phyloP scores from a whole-genome alignment of 2,888 invertebrate species.

The Cryptocephalus moraei region DNA sequence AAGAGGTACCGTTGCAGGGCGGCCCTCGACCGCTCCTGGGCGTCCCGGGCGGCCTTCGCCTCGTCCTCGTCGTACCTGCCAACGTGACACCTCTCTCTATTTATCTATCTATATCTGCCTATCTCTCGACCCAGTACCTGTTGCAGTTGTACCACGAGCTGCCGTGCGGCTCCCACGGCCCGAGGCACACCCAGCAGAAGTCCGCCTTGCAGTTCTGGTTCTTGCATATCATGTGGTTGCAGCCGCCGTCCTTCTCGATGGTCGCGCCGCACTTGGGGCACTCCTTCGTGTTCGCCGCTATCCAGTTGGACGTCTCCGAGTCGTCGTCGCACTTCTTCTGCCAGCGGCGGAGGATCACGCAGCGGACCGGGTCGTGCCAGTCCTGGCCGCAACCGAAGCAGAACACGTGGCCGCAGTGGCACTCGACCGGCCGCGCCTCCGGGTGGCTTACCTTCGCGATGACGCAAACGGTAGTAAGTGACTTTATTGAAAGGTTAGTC shows the following conservation, averaged over 20 bases:
- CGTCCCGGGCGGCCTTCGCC: slow-evolving; percentile 92
- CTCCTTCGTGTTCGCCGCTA: slow-evolving; percentile 98
- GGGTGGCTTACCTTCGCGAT: slow-evolving; percentile 45
- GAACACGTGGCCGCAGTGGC: slow-evolving; percentile 89
- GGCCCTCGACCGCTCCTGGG: slow-evolving; percentile 91
- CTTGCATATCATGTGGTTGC: slow-evolving; percentile 99
- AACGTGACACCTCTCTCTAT: neutral
- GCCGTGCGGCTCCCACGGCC: slow-evolving; percentile 98
- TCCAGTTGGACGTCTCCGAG: slow-evolving; percentile 99
- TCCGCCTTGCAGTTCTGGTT: slow-evolving; percentile 97
- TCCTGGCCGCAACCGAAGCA: slow-evolving; percentile 95
- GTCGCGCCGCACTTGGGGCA: slow-evolving; percentile 97
- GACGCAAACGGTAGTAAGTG: neutral
- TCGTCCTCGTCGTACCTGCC: slow-evolving; percentile 85
- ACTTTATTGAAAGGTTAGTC: no score
- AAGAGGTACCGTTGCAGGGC: slow-evolving; percentile 95
- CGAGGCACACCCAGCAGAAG: slow-evolving; percentile 99
- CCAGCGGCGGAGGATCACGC: slow-evolving; percentile 88
- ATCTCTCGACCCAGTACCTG: slow-evolving; percentile 11
- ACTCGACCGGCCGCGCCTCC: slow-evolving; percentile 85
- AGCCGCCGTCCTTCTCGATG: slow-evolving; percentile 95
- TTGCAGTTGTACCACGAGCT: slow-evolving; percentile 65
- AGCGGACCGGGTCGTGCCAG: slow-evolving; percentile 98
- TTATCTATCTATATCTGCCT: neutral
- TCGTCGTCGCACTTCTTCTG: slow-evolving; percentile 99